Conservation (phyloP, 2,113 vertebrate species). For the Phrynosoma platyrhinos region DNA sequence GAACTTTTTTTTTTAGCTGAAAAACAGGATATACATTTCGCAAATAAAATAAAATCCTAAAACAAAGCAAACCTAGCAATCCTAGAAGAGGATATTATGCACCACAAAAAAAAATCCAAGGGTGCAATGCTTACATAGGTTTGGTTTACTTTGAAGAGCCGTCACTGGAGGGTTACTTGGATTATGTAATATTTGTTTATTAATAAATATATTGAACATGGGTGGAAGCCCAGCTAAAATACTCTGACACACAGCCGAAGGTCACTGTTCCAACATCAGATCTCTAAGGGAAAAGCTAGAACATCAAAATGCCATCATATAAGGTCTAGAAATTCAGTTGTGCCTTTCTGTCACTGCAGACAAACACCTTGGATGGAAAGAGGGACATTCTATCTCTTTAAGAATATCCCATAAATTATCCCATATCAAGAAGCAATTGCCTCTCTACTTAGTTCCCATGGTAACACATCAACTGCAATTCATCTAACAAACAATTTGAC, state of each 20-base stretch:
- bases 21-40: neutral
- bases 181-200: neutral
- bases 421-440: neutral
- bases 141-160: neutral
- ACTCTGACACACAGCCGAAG: neutral
- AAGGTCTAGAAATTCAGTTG: neutral
- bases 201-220: neutral
- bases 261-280: neutral
- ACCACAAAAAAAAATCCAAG: neutral
- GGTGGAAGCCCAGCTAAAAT: neutral
- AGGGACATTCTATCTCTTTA: neutral
- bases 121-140: neutral
- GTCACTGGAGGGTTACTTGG: neutral
- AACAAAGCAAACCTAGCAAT: no score
- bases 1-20: neutral
- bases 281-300: neutral
- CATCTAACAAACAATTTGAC: neutral
- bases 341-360: neutral
- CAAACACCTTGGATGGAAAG: neutral
- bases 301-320: neutral
- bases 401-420: neutral
- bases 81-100: neutral
- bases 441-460: neutral
- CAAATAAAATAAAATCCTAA: neutral
- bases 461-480: neutral